These are phyloP conservation scores for Daphoenositta chrysoptera DNA, from an alignment of 2,113 vertebrate genomes.

Conservation along the genomic window DNA sequence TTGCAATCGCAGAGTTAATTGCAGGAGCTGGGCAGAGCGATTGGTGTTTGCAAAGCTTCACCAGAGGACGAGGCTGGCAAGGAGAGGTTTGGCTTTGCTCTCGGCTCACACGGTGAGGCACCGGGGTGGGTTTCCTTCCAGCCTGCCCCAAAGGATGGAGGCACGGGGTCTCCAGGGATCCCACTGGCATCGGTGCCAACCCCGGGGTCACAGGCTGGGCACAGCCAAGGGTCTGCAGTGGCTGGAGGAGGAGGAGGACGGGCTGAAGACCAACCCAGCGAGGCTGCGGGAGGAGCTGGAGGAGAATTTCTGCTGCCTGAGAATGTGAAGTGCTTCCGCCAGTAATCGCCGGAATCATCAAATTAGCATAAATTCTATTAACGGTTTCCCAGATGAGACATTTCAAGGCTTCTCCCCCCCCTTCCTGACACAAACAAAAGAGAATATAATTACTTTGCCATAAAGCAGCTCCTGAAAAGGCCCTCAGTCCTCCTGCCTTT, in stretches of 20 bases:
- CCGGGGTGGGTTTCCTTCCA: background rate
- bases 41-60: background rate
- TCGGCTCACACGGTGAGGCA: fast-evolving
- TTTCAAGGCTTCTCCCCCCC: slow-evolving; percentile 42
- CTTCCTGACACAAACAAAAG: slow-evolving; percentile 59
- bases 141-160: background rate
- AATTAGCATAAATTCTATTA: slow-evolving; percentile 75
- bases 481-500: background rate
- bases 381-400: slow-evolving; percentile 65
- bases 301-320: slow-evolving; percentile 54
- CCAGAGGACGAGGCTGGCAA: background rate
- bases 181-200: fast-evolving
- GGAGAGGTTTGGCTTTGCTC: background rate
- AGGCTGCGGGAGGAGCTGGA: slow-evolving; percentile 1
- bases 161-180: fast-evolving
- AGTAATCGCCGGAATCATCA: slow-evolving; percentile 64
- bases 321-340: slow-evolving; percentile 59
- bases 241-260: background rate
- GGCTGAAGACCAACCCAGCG: background rate
- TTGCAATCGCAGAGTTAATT: slow-evolving; percentile 38
- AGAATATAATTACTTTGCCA: slow-evolving; percentile 59
- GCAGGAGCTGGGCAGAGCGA: background rate
- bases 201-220: fast-evolving
- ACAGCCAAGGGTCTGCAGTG: fast-evolving
- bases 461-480: slow-evolving; percentile 42